Conservation (phyloP, 2,113 vertebrate species). For the Periophthalmus modestus region DNA sequence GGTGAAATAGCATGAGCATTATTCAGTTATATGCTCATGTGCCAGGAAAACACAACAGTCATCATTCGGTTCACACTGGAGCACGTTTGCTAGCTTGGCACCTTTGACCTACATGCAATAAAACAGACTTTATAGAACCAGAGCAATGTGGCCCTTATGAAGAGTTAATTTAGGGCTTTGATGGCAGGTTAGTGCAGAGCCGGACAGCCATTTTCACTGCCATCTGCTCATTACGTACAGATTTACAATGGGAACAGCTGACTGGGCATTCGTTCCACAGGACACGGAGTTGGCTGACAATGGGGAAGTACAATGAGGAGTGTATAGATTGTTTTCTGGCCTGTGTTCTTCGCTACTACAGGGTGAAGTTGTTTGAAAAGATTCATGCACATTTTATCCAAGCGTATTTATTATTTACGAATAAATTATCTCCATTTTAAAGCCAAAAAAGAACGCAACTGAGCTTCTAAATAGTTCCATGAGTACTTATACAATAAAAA, state of each 20-base stretch:
- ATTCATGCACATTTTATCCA: background rate
- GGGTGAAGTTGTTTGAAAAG: background rate
- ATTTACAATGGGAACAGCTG: slow-evolving; percentile 29
- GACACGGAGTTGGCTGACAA: background rate
- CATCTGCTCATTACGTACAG: slow-evolving; percentile 24
- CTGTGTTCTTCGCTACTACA: background rate
- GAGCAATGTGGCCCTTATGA: background rate
- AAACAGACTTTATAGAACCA: slow-evolving; percentile 20
- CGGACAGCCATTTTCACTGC: slow-evolving; percentile 18
- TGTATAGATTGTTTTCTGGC: background rate
- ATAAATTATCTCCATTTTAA: too few relatives aligned
- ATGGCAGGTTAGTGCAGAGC: slow-evolving; percentile 13
- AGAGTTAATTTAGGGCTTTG: background rate
- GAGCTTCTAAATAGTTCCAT: too few relatives aligned
- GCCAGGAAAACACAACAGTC: background rate
- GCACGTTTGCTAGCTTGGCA: background rate
- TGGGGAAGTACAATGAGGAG: background rate
- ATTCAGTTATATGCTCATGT: too few relatives aligned
- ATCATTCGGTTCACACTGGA: background rate
- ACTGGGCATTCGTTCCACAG: slow-evolving; percentile 1
- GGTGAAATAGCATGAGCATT: background rate
- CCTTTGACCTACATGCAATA: background rate
- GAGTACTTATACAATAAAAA: too few relatives aligned
- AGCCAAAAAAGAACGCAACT: too few relatives aligned
- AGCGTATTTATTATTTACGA: too few relatives aligned